Base-by-base conservation (phyloP, 2,888 invertebrate genomes). In the Byasa hedistus region DNA sequence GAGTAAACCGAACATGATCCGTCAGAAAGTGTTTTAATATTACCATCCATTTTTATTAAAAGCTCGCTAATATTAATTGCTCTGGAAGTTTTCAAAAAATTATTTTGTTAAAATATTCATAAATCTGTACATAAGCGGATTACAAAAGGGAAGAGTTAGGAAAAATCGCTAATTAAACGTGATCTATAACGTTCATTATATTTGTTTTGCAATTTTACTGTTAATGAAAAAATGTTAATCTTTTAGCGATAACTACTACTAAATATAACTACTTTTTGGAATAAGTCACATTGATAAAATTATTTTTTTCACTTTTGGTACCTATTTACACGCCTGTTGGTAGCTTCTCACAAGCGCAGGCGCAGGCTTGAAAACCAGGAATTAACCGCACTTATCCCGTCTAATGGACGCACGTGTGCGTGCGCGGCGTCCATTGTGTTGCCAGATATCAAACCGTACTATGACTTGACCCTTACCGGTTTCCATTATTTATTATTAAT, bases 381-480 rank as follows among this genome's bases (percentile, higher is more conserved):
- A 89, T 90, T 87, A 90, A 82, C 87, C 79, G 84, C 86, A 89
- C 85, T 89, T 90, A 90, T 87, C 85, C 85, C 79, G 80, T 85
- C 84, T 89, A 89, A 89, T 89, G 80, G 86, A 84, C 66, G 71
- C 70, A 71, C 68, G 71, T 75, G 80, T 81, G 79, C 81, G 81
- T 83, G 81, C 78, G 82, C 78, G 76, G 73, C 72, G 75, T 36
- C 73, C 75, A 84, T 84, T 87, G 84, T 85, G 78, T 78, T 75
- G 75, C 76, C 73, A 75, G 76, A 76, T 76, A 79, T 76, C 76
- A 74, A 70, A 70, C 70, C 70, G 64, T 68, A 66, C 70, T 59
- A 64, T 36, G 65, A 68, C 66, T 69, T 66, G 65, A 61, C 70
- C 65, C 63, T 69, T 67, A 69, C 74, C 70, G 71, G 71, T 75